Evolutionary conservation across 2,888 invertebrate genomes (phyloP).

Genomic region (Cyclophora punctaria): DNA sequence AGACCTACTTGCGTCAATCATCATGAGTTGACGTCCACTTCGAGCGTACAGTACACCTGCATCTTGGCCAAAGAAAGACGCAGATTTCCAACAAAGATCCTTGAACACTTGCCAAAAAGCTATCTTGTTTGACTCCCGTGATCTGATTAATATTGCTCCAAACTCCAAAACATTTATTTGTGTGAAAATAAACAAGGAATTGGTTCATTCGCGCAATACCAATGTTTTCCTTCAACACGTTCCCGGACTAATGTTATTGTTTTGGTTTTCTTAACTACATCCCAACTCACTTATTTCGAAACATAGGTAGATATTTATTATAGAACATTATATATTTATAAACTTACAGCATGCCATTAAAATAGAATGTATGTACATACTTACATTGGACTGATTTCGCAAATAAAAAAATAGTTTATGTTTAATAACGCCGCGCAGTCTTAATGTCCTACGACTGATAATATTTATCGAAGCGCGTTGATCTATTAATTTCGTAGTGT

Average conservation of each 20-base stretch:
- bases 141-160: conserved; percentile 37
- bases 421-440: too few relatives aligned
- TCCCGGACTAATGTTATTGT: neutral
- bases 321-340: too few relatives aligned
- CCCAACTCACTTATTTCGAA: too few relatives aligned
- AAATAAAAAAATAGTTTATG: too few relatives aligned
- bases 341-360: too few relatives aligned
- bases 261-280: neutral
- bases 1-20: conserved; percentile 38
- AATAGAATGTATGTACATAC: too few relatives aligned
- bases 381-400: too few relatives aligned
- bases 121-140: conserved; percentile 41
- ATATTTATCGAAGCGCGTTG: too few relatives aligned
- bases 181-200: conserved; percentile 43
- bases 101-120: conserved; percentile 68
- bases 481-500: too few relatives aligned
- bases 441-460: too few relatives aligned
- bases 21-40: conserved; percentile 43
- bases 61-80: conserved; percentile 66
- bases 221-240: conserved; percentile 4
- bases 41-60: conserved; percentile 40
- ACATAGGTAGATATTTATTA: too few relatives aligned
- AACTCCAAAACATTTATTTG: conserved; percentile 37
- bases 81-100: conserved; percentile 57
- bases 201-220: conserved; percentile 15